phyloP scores from a whole-genome alignment of 1,140 invertebrate genomes.

The Aphidius gifuensis region DNA sequence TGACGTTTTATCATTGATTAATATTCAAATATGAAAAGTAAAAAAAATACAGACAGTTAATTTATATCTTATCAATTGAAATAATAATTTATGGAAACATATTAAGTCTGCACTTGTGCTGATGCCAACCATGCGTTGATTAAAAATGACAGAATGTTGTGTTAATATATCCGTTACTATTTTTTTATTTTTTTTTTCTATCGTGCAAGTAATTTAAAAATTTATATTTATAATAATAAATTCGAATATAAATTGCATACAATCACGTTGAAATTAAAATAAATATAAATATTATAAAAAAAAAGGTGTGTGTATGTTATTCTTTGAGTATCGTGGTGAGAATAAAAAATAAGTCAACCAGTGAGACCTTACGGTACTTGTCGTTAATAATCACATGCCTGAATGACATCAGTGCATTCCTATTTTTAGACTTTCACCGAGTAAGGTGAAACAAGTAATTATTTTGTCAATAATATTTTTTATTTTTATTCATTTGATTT shows the following conservation, averaged over 20 bases:
- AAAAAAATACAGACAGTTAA: too few species aligned
- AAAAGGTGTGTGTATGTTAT: slow-evolving; percentile 39
- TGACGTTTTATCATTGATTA: too few species aligned
- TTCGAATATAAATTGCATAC: slow-evolving; percentile 37
- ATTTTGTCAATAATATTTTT: background rate
- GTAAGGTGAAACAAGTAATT: too few species aligned
- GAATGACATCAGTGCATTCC: too few species aligned
- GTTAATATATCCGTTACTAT: slow-evolving; percentile 6
- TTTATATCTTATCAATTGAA: background rate
- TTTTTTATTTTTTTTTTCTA: slow-evolving; percentile 11
- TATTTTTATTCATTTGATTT: too few species aligned
- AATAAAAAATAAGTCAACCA: slow-evolving; percentile 8
- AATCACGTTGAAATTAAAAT: slow-evolving; percentile 40
- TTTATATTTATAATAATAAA: background rate
- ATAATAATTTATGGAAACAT: background rate
- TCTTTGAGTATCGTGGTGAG: slow-evolving; percentile 6
- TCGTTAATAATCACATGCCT: slow-evolving; percentile 1
- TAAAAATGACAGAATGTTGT: slow-evolving; percentile 22
- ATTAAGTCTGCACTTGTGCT: too few species aligned
- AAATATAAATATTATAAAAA: slow-evolving; percentile 34
- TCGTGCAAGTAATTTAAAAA: too few species aligned
- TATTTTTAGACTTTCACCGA: too few species aligned
- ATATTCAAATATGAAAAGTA: too few species aligned
- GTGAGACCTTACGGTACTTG: slow-evolving; percentile 10
- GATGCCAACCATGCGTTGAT: slow-evolving; percentile 3